phyloP scores from a whole-genome alignment of 2,113 vertebrate species.

The Epinephelus cyanopodus region DNA sequence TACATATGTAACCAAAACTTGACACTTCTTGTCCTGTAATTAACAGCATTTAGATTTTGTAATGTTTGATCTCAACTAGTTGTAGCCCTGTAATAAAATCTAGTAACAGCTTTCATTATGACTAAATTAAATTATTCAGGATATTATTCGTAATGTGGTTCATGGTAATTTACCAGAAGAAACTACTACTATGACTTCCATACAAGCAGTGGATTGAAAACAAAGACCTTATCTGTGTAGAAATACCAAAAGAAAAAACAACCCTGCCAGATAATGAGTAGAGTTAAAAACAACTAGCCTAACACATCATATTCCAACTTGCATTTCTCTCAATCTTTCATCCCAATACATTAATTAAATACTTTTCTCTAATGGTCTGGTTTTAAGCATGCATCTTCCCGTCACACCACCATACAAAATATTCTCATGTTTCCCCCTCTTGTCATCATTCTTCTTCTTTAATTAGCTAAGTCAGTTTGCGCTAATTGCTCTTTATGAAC shows the following conservation, averaged over 20 bases:
- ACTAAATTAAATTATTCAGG: neutral
- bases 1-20: constrained; percentile 4
- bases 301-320: neutral
- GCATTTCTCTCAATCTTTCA: neutral
- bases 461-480: constrained; percentile 75
- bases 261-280: neutral
- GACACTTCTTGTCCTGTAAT: neutral
- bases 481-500: constrained; percentile 81
- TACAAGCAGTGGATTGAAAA: neutral
- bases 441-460: constrained; percentile 69
- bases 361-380: neutral
- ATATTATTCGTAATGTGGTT: neutral
- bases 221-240: neutral
- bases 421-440: constrained; percentile 32
- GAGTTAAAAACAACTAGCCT: neutral
- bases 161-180: neutral
- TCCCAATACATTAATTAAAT: constrained; percentile 5
- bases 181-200: too few species aligned
- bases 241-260: neutral
- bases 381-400: constrained; percentile 24
- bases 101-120: neutral
- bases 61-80: neutral
- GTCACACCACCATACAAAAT: constrained; percentile 32
- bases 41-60: constrained; percentile 7
- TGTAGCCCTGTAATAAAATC: neutral